These are phyloP conservation scores for Tupaia chinensis DNA, from an alignment of 2,113 vertebrate species.

Conservation along the genomic window DNA sequence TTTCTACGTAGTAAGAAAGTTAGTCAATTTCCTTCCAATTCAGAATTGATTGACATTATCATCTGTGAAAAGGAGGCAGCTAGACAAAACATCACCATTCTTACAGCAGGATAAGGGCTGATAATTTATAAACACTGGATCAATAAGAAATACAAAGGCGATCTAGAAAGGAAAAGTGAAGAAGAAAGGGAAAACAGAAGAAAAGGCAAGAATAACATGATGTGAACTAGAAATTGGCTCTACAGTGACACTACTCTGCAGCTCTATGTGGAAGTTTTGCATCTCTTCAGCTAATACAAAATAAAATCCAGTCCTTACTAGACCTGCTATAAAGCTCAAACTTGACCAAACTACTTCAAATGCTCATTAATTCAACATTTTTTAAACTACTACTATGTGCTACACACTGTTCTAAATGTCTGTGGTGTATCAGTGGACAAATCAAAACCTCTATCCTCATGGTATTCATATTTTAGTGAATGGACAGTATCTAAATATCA, in stretches of 20 bases:
- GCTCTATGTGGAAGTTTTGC: not conserved
- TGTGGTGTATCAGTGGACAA: not conserved
- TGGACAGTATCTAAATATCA: not conserved
- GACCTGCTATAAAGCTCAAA: not conserved
- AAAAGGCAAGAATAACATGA: not conserved
- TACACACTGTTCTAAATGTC: not conserved
- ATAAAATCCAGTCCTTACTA: not conserved
- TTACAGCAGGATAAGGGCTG: not conserved
- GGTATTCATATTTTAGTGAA: not conserved
- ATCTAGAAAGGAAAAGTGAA: not conserved
- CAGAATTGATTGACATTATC: not conserved
- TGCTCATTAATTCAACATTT: not conserved
- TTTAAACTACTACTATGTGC: not conserved
- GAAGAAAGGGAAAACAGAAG: not conserved
- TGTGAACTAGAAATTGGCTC: not conserved
- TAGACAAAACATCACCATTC: not conserved
- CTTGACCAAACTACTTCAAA: not conserved
- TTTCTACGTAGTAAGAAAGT: not conserved
- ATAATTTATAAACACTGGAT: not conserved
- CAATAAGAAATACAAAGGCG: not conserved
- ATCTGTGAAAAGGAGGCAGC: not conserved
- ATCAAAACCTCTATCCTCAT: not conserved
- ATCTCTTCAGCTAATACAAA: not conserved
- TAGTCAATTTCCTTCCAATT: not conserved
- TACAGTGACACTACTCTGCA: not conserved